phyloP scores from a whole-genome alignment of 2,888 invertebrate genomes.

The Melanargia galathea region DNA sequence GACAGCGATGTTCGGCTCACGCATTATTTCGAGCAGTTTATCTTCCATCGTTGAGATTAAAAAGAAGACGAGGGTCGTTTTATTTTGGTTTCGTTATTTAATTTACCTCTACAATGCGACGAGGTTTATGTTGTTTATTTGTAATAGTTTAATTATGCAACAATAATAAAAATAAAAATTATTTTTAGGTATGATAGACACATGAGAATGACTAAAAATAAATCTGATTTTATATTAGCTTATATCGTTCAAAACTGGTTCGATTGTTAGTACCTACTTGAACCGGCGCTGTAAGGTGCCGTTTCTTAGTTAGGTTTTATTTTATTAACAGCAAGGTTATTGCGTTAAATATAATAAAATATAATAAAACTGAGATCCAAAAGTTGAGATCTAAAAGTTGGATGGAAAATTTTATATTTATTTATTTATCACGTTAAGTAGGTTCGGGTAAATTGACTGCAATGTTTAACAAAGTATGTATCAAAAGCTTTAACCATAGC shows the following conservation, averaged over 20 bases:
- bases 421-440: not conserved
- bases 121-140: not conserved
- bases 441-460: too few species aligned
- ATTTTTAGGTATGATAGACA: too few species aligned
- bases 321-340: too few species aligned
- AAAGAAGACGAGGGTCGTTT: constrained; percentile 20
- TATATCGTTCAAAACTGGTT: too few species aligned
- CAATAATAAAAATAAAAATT: not conserved
- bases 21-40: constrained; percentile 28
- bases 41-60: constrained; percentile 22
- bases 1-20: constrained; percentile 38
- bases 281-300: too few species aligned
- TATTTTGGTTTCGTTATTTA: not conserved
- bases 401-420: not conserved
- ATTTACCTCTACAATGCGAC: not conserved
- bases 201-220: too few species aligned
- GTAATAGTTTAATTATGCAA: not conserved
- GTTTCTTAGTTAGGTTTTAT: too few species aligned
- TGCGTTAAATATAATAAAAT: too few species aligned
- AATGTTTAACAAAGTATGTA: not conserved
- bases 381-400: not conserved
- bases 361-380: not conserved
- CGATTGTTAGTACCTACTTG: too few species aligned
- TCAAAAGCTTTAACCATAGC: not conserved
- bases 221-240: too few species aligned